These are phyloP conservation scores for Tachuris rubrigastra DNA, from an alignment of 2,113 vertebrate species.

Conservation along the genomic window DNA sequence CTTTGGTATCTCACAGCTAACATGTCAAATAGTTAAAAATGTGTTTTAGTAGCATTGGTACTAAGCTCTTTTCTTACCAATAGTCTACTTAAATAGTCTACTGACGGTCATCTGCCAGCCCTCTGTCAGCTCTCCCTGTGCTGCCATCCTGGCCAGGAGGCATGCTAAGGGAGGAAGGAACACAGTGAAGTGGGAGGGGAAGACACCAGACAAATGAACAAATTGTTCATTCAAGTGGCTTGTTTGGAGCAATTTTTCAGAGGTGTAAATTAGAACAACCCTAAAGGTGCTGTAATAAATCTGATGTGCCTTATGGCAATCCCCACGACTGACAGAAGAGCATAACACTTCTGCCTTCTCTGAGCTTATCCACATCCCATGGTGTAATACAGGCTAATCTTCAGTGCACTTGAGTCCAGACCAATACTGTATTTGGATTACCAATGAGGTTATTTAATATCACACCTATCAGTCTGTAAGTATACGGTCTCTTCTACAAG, in stretches of 20 bases:
- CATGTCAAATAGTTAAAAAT: background rate
- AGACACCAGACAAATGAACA: background rate
- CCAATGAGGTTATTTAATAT: background rate
- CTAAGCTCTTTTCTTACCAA: background rate
- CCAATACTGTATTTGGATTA: background rate
- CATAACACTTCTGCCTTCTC: background rate
- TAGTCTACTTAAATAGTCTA: background rate
- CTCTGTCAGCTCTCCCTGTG: background rate
- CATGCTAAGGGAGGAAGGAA: background rate
- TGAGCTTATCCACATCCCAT: background rate
- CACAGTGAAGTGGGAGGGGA: background rate
- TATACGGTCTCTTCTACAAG: background rate
- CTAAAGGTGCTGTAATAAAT: background rate
- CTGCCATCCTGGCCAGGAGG: rapidly evolving
- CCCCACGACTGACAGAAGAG: background rate
- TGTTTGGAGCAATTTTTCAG: background rate
- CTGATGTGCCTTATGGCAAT: background rate
- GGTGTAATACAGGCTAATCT: background rate
- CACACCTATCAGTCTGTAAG: background rate
- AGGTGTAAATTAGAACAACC: background rate
- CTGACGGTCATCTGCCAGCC: background rate
- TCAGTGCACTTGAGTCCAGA: background rate
- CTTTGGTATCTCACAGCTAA: background rate
- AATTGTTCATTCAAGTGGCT: background rate
- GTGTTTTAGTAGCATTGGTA: background rate